phyloP scores from a whole-genome alignment of 2,797 vertebrate species.

The Bufotes viridis region DNA sequence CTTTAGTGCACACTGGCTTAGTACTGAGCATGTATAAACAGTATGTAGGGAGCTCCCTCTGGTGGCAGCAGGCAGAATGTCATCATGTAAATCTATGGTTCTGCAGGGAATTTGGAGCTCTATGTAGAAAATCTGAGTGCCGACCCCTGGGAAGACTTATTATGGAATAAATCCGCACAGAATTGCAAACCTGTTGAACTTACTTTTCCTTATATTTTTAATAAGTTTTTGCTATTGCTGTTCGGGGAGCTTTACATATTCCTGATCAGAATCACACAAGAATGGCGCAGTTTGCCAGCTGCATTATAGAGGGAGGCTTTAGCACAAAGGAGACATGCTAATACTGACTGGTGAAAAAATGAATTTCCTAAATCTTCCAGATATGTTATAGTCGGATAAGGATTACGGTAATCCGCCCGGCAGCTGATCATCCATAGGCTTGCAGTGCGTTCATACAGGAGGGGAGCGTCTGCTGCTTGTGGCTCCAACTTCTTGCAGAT shows the following conservation, averaged over 20 bases:
- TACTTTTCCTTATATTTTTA: background rate
- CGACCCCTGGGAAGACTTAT: background rate
- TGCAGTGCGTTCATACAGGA: slow-evolving; percentile 65
- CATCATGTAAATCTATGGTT: background rate
- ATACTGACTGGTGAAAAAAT: slow-evolving; percentile 62
- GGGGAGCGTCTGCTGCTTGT: slow-evolving; percentile 34
- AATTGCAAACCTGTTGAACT: background rate
- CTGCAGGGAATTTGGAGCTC: background rate
- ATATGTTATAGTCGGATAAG: slow-evolving; percentile 62
- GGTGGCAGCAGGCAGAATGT: background rate
- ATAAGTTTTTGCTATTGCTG: background rate
- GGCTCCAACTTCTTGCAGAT: slow-evolving; percentile 18
- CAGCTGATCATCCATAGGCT: slow-evolving; percentile 65
- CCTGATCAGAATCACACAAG: background rate
- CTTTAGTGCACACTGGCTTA: background rate
- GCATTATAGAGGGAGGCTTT: slow-evolving; percentile 13
- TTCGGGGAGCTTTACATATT: slow-evolving; percentile 4
- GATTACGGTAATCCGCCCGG: slow-evolving; percentile 65
- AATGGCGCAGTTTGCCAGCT: background rate
- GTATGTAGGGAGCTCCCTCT: background rate
- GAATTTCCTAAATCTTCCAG: slow-evolving; percentile 64
- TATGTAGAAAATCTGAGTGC: background rate
- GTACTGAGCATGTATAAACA: too few species aligned
- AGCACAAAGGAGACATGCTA: slow-evolving; percentile 46
- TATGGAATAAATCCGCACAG: background rate